These are phyloP conservation scores for Parnassius glacialis DNA, from an alignment of 2,888 invertebrate genomes.

Conservation along the genomic window DNA sequence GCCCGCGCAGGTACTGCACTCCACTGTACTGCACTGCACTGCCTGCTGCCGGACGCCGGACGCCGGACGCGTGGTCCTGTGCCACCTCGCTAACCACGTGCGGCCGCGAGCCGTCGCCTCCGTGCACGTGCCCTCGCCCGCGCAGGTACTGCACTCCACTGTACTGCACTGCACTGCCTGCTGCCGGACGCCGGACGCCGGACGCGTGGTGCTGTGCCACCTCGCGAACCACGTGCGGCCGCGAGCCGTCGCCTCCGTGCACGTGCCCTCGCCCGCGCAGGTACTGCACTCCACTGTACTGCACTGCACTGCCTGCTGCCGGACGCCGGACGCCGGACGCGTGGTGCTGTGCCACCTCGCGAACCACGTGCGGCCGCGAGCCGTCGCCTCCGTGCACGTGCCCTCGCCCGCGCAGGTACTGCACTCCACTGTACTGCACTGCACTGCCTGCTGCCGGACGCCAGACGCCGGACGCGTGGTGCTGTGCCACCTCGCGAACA, in stretches of 20 bases:
- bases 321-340: too few relatives aligned
- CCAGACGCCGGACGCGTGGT: too few relatives aligned
- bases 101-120: too few relatives aligned
- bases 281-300: conserved; percentile 59
- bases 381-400: too few relatives aligned
- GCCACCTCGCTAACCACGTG: background rate
- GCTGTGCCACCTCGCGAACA: conserved; percentile 96
- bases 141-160: too few relatives aligned
- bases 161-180: conserved; percentile 78
- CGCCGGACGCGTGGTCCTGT: background rate
- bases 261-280: conserved; percentile 94
- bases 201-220: conserved; percentile 93
- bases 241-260: conserved; percentile 94
- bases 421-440: background rate
- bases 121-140: too few relatives aligned
- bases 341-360: too few relatives aligned
- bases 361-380: too few relatives aligned
- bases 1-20: too few relatives aligned
- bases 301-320: too few relatives aligned
- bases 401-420: conserved; percentile 46
- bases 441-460: conserved; percentile 46
- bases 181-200: conserved; percentile 87
- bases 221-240: conserved; percentile 96
- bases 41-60: conserved; percentile 91
- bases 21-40: conserved; percentile 52